phyloP scores from a whole-genome alignment of 2,797 vertebrate species.

The Selene dorsalis region DNA sequence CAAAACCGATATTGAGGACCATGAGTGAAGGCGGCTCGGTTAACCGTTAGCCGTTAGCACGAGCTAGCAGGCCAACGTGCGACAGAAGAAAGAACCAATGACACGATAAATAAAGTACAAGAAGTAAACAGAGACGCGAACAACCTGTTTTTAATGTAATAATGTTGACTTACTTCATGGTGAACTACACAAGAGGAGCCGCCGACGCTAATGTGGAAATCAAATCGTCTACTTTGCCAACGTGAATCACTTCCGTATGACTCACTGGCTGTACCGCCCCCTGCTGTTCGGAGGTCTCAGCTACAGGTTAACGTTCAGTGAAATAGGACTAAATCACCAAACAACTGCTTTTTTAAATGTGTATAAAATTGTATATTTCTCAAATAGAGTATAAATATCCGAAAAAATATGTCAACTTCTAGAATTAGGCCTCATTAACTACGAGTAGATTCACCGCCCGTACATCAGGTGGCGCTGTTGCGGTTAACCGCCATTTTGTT shows the following conservation, averaged over 20 bases:
- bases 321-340: neutral
- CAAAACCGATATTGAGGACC: too few species aligned
- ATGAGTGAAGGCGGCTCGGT: neutral
- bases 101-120: rapidly evolving
- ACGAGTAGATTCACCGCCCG: neutral
- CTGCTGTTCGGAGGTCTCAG: slow-evolving; percentile 36
- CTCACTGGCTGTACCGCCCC: slow-evolving; percentile 29
- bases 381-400: neutral
- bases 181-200: neutral
- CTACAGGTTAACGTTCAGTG: neutral
- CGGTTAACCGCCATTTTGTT: rapidly evolving
- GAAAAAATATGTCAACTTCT: neutral
- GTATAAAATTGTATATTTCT: rapidly evolving
- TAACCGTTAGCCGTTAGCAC: slow-evolving; percentile 15
- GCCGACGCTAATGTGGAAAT: neutral
- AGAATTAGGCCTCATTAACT: neutral
- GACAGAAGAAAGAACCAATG: rapidly evolving
- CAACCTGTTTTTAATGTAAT: rapidly evolving
- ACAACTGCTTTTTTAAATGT: rapidly evolving
- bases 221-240: rapidly evolving
- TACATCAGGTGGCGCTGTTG: slow-evolving; percentile 36
- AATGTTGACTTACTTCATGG: slow-evolving; percentile 72
- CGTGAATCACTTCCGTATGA: slow-evolving; percentile 15
- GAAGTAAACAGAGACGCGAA: rapidly evolving
- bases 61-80: neutral